Evolutionary conservation across 2,113 vertebrate genomes (phyloP), one percentile per base, ranked within the genome.

Genomic region (Chloropsis cyanopogon): DNA sequence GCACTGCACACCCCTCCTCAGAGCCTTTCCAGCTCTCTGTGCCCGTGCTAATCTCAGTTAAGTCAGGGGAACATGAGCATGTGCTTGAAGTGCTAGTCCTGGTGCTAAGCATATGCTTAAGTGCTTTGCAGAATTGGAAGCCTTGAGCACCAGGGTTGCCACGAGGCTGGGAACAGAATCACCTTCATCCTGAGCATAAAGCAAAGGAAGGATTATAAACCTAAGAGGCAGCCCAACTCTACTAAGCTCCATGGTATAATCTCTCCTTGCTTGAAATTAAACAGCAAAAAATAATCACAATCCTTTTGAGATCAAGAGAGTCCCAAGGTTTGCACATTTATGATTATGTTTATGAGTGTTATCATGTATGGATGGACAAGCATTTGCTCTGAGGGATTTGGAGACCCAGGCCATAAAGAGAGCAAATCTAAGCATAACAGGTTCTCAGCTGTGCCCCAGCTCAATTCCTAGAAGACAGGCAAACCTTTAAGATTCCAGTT

Each of bases 71-170:
- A 47, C 63, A 23, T 1, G 52, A 84, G 77, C 1, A 1, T 46
- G 81, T 79, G 82, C 94, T 89, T 85, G 82, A 75, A 75, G 91
- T 83, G 80, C 86, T 12, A n/a, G 56, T 52, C 69, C 65, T 84
- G 92, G 91, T 73, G 82, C 86, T 95, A 70, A 93, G 85, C 92
- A 78, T 13, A 9, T 80, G 71, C 93, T 94, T 37, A 90, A 92
- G 90, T 66, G 92, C 92, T 92, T 83, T 81, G 85, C 82, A 71
- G 87, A 78, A 26, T 1, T 77, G 90, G 78, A 80, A 90, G 56
- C 87, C 42, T 69, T 78, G 92, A 88, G 82, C 35, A 37, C 22
- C 35, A 35, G 47, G 42, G 42, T 8, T 90, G 71, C 76, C 81
- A 18, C 1, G 3, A 86, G 50, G 75, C 84, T 88, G 79, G 86